Base-by-base conservation (phyloP, 2,797 vertebrate species). In the Crocidura indochinensis region DNA sequence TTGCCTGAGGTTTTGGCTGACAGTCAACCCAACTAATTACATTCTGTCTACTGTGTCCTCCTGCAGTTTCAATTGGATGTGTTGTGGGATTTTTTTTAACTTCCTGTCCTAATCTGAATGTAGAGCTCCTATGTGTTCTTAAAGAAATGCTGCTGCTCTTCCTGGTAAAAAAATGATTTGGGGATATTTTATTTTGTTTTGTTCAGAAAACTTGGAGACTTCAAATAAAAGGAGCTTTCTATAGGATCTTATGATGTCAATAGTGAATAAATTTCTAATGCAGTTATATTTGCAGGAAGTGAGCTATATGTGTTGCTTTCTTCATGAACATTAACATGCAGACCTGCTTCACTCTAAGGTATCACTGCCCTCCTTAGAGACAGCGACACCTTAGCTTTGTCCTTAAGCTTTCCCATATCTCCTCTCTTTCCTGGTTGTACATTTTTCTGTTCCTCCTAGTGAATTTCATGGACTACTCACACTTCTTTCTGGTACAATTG, bases 1-100 rank as follows among this genome's bases (percentile, higher is more conserved):
- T 91, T 96, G 96, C 95, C 96, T 96, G 95, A 96, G 96, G 96
- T 96, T 97, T 88, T 96, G 96, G 96, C 96, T 96, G 96, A 93
- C 95, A 96, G 94, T 96, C 96, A 97, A 95, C 91, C 94, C 91
- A 94, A 91, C 95, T 97, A 97, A 97, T 97, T 97, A 96, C 96
- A 97, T 96, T 97, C 96, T 96, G 96, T 95, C 96, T 97, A 85
- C 95, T 94, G 94, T 95, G 96, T 96, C 91, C 93, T 97, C 96
- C 96, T 0, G 94, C 79, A 84, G 96, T 94, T 97, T 95, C 96
- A 96, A 94, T 94, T 95, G 96, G 96, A 95, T 93, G 78, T 89
- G 94, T 92, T 95, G 77, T 95, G 90, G 5, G 38, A 38, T 92
- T 93, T 94, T 94, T 91, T 88, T 38, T 19, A 27, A 95, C 95